Percentiles rank a stretch among this genome's conserved stretches.
These are phyloP conservation scores for Conchocele bisecta DNA, from an alignment of 2,888 invertebrate species.

Conservation along the genomic window DNA sequence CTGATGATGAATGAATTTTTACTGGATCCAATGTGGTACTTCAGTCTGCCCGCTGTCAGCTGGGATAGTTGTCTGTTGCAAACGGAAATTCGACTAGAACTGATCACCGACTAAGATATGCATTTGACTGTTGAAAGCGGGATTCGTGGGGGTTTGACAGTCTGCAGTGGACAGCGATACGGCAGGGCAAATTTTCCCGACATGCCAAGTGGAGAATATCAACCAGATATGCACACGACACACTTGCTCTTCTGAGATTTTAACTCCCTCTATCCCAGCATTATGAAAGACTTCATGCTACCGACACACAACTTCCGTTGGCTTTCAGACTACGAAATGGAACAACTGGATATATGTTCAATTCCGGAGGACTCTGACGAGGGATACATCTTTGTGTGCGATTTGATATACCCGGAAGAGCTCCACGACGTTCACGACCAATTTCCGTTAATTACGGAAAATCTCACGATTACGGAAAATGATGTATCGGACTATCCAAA, in stretches of 20 bases:
- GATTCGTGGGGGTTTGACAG: conserved; percentile 13
- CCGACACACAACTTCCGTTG: conserved; percentile 12
- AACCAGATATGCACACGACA: not conserved
- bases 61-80: conserved; percentile 20
- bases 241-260: conserved; percentile 9
- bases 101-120: conserved; percentile 8
- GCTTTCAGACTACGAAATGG: conserved; percentile 7
- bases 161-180: conserved; percentile 4
- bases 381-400: conserved; percentile 17
- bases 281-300: not conserved
- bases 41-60: conserved; percentile 11
- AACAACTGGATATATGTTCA: not conserved
- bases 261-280: conserved; percentile 6
- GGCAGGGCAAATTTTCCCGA: conserved; percentile 8
- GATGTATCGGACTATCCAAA: conserved; percentile 12
- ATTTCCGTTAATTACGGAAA: conserved; percentile 14
- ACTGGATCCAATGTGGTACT: not conserved
- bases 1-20: not conserved
- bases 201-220: not conserved
- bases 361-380: conserved; percentile 12
- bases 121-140: conserved; percentile 10
- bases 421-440: conserved; percentile 7
- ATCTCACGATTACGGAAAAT: not conserved
- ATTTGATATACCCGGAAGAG: conserved; percentile 1
- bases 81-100: conserved; percentile 1